Evolutionary conservation across 2,888 invertebrate species (phyloP).

Genomic region (Clepsis dumicolana): DNA sequence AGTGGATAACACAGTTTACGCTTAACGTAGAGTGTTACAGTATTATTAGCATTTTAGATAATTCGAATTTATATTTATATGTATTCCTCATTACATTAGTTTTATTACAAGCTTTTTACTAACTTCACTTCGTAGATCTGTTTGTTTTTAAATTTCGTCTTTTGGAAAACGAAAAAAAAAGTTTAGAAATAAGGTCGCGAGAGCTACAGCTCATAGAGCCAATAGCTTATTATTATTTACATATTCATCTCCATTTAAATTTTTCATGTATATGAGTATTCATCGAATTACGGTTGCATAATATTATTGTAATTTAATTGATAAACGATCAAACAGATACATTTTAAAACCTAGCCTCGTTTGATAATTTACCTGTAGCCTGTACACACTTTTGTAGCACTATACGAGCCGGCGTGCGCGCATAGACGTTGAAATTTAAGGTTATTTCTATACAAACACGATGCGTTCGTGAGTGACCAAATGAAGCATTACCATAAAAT

Average conservation of each 20-base stretch:
- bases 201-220: too few relatives aligned
- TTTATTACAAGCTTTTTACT: too few relatives aligned
- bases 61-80: not conserved
- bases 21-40: slow-evolving; percentile 3
- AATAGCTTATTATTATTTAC: too few relatives aligned
- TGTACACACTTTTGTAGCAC: not conserved
- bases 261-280: too few relatives aligned
- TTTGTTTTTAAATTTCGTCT: too few relatives aligned
- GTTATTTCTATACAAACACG: slow-evolving; percentile 5
- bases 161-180: too few relatives aligned
- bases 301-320: not conserved
- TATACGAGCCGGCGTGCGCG: slow-evolving; percentile 4
- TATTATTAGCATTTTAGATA: not conserved
- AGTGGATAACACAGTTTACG: slow-evolving; percentile 11
- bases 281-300: not conserved
- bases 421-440: slow-evolving; percentile 18
- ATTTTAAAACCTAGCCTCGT: slow-evolving; percentile 5
- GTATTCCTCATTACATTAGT: too few relatives aligned
- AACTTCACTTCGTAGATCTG: too few relatives aligned
- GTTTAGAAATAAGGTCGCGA: too few relatives aligned
- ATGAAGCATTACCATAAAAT: not conserved
- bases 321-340: not conserved
- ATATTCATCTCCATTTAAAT: not conserved
- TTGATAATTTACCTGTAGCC: slow-evolving; percentile 4
- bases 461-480: slow-evolving; percentile 1